Conservation (phyloP, 1,140 invertebrate genomes). For the Danaus melanippus region DNA sequence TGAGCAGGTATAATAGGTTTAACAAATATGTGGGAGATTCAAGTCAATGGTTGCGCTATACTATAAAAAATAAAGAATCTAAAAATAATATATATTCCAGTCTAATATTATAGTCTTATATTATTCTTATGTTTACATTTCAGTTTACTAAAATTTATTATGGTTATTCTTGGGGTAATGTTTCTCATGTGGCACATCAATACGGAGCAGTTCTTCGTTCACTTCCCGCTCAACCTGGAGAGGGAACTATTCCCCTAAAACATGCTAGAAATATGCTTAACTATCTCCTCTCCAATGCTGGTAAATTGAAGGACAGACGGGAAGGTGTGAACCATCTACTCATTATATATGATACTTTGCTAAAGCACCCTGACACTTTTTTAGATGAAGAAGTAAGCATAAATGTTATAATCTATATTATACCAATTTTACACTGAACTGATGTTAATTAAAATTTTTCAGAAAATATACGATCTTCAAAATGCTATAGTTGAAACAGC, state of each 20-base stretch:
- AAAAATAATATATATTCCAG: not conserved
- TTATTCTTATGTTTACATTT: constrained; percentile 13
- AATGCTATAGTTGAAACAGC: constrained; percentile 48
- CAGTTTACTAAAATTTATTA: constrained; percentile 76
- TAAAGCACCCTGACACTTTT: constrained; percentile 58
- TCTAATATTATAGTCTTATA: constrained; percentile 5
- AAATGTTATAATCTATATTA: constrained; percentile 2
- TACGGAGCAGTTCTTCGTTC: constrained; percentile 69
- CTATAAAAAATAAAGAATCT: no score
- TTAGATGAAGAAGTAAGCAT: constrained; percentile 56
- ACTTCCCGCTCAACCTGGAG: constrained; percentile 72
- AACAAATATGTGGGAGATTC: not conserved
- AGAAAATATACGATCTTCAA: constrained; percentile 67
- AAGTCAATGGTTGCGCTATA: no score
- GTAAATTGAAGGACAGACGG: constrained; percentile 32
- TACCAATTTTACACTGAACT: not conserved
- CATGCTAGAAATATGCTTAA: constrained; percentile 46
- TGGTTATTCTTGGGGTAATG: constrained; percentile 77
- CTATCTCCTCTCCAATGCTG: constrained; percentile 50
- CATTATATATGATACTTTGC: constrained; percentile 52
- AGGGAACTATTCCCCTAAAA: constrained; percentile 57
- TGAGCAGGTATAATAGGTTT: constrained; percentile 70
- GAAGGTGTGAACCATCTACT: constrained; percentile 44
- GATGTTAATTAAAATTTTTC: constrained; percentile 16
- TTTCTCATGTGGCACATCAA: constrained; percentile 54